phyloP scores from a whole-genome alignment of 1,140 invertebrate genomes.

The Hylaeus volcanicus region DNA sequence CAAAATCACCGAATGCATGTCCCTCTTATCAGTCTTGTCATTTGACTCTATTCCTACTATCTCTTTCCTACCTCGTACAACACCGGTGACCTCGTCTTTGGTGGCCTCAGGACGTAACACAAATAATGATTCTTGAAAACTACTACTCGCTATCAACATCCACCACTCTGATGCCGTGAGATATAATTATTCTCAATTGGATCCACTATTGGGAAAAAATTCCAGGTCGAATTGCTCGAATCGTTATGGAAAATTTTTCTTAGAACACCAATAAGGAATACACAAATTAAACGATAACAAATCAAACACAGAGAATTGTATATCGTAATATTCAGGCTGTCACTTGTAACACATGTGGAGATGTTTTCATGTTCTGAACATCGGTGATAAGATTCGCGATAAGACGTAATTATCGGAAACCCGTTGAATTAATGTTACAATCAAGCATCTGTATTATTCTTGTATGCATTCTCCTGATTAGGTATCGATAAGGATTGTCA shows the following conservation, averaged over 20 bases:
- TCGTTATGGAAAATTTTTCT: background rate
- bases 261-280: background rate
- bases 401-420: background rate
- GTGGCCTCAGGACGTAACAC: slow-evolving; percentile 49
- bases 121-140: slow-evolving; percentile 45
- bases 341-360: background rate
- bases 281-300: background rate
- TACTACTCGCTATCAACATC: background rate
- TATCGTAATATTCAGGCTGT: background rate
- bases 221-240: too few relatives aligned
- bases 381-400: background rate
- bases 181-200: too few relatives aligned
- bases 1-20: slow-evolving; percentile 54
- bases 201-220: too few relatives aligned
- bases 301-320: background rate
- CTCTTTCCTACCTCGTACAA: slow-evolving; percentile 62
- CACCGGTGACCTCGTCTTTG: slow-evolving; percentile 71
- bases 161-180: background rate
- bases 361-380: background rate
- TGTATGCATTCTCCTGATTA: too few relatives aligned
- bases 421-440: background rate
- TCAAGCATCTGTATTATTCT: too few relatives aligned
- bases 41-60: slow-evolving; percentile 62
- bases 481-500: too few relatives aligned
- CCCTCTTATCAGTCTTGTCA: slow-evolving; percentile 59